Conservation (phyloP, 2,113 vertebrate species). For the Mormyrus lacerda region DNA sequence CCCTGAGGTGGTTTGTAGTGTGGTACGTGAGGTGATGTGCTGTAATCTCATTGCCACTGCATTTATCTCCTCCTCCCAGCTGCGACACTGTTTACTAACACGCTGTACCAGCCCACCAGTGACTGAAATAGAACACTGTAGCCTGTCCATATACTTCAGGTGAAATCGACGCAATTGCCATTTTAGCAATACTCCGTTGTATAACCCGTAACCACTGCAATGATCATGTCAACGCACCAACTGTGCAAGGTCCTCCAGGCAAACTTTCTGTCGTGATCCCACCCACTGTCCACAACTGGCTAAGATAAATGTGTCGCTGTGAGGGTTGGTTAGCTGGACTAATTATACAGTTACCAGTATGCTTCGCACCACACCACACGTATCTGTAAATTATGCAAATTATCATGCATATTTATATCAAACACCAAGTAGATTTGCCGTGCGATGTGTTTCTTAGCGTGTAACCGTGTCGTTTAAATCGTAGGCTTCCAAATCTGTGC, state of each 20-base stretch:
- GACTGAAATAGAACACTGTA: background rate
- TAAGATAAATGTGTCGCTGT: background rate
- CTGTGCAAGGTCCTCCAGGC: background rate
- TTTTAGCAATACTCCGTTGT: background rate
- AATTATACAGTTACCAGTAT: background rate
- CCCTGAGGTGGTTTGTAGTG: no score
- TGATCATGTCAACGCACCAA: background rate
- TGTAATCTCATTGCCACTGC: no score
- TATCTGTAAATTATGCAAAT: background rate
- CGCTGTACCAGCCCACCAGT: background rate
- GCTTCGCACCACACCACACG: background rate
- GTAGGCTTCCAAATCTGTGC: background rate
- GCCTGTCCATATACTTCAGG: background rate
- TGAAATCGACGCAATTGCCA: background rate
- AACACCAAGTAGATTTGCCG: background rate
- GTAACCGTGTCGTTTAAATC: background rate
- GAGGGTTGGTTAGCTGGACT: background rate
- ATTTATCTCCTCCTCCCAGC: no score
- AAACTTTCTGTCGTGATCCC: background rate
- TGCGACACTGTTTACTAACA: background rate
- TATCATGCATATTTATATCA: background rate
- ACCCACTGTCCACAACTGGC: background rate
- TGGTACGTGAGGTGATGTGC: no score
- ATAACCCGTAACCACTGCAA: background rate
- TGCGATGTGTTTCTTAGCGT: background rate